Evolutionary conservation across 1,140 invertebrate species (phyloP).

Genomic region (Homalodisca vitripennis): DNA sequence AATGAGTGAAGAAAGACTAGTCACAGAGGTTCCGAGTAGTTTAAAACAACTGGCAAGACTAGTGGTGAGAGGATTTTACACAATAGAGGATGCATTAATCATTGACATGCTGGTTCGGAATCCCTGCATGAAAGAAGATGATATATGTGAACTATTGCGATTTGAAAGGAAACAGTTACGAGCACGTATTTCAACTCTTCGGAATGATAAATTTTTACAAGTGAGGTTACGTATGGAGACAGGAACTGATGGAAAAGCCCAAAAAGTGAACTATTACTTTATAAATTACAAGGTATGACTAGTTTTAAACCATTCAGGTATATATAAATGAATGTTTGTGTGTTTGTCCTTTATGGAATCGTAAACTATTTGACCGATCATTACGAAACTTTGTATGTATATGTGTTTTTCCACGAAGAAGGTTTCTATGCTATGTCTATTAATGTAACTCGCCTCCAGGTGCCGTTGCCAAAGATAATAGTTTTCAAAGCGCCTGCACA

Average conservation of each 20-base stretch:
- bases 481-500: too few relatives aligned
- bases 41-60: constrained; percentile 88
- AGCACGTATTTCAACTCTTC: constrained; percentile 78
- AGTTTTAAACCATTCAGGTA: too few relatives aligned
- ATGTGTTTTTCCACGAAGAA: too few relatives aligned
- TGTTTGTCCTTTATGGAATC: too few relatives aligned
- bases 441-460: too few relatives aligned
- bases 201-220: constrained; percentile 94
- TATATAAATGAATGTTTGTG: too few relatives aligned
- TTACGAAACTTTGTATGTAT: too few relatives aligned
- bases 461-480: too few relatives aligned
- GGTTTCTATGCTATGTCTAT: too few relatives aligned
- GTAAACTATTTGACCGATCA: too few relatives aligned
- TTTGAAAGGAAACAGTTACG: constrained; percentile 94
- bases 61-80: constrained; percentile 90
- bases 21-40: constrained; percentile 86
- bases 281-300: constrained; percentile 93
- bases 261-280: constrained; percentile 97
- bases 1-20: constrained; percentile 50
- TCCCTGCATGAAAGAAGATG: constrained; percentile 97
- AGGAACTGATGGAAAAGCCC: constrained; percentile 91
- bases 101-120: constrained; percentile 94
- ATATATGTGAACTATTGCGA: constrained; percentile 89
- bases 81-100: constrained; percentile 89
- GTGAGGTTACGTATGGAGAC: constrained; percentile 92